phyloP scores from a whole-genome alignment of 2,888 invertebrate species.

The Dryobota labecula region DNA sequence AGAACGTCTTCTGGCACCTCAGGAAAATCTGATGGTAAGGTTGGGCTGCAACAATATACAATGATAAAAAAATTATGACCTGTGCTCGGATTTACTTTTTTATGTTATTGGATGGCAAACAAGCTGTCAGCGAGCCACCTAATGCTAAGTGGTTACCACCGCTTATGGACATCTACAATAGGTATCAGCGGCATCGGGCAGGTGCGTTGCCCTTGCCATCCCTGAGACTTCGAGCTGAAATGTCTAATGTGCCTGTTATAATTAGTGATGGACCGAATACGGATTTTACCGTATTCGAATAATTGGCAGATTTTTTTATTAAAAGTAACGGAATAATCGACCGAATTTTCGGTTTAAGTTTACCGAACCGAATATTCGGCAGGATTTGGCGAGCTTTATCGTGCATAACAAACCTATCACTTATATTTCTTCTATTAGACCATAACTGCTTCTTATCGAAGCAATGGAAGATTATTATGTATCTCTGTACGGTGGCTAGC shows the following conservation, averaged over 20 bases:
- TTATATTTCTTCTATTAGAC: too few species aligned
- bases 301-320: too few species aligned
- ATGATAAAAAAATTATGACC: not conserved
- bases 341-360: too few species aligned
- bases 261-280: too few species aligned
- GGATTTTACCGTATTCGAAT: too few species aligned
- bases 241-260: not conserved
- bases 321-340: too few species aligned
- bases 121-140: not conserved
- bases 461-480: too few species aligned
- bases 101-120: not conserved
- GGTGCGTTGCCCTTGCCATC: not conserved
- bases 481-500: too few species aligned
- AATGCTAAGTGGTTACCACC: not conserved
- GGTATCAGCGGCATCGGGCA: not conserved
- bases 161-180: not conserved
- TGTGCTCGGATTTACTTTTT: not conserved
- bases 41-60: slow-evolving; percentile 52
- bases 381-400: too few species aligned
- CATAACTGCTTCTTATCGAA: too few species aligned
- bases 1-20: slow-evolving; percentile 70
- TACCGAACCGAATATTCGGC: too few species aligned
- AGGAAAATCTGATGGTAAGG: slow-evolving; percentile 78
- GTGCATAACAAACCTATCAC: too few species aligned
- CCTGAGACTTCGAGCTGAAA: not conserved